Percentiles rank a stretch among this genome's conserved stretches.
Conservation (phyloP, 1,140 invertebrate genomes). For the Drosophila pallidifrons region DNA sequence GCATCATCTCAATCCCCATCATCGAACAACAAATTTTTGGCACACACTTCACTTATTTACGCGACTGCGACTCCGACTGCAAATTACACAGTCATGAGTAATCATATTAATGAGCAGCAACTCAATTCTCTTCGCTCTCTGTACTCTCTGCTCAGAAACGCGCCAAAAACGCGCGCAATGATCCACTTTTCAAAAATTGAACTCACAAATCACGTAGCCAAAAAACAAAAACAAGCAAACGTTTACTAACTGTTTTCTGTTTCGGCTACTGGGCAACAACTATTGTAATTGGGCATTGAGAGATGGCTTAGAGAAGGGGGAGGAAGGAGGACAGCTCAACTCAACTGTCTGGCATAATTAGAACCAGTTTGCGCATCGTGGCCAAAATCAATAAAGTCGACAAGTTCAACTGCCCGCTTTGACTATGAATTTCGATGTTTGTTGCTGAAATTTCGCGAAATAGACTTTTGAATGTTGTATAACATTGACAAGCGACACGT, state of each 20-base stretch:
- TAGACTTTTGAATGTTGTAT: constrained; percentile 50
- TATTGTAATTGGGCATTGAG: constrained; percentile 53
- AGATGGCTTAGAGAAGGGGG: not conserved
- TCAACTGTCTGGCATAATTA: constrained; percentile 64
- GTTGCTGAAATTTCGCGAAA: constrained; percentile 60
- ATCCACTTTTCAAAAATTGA: constrained; percentile 72
- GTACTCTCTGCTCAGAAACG: constrained; percentile 40
- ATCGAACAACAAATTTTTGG: constrained; percentile 40
- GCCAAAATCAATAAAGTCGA: constrained; percentile 38
- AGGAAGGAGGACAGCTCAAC: not conserved
- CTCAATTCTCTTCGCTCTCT: constrained; percentile 1
- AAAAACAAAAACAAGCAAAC: constrained; percentile 30
- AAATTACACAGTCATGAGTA: constrained; percentile 80
- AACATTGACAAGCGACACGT: constrained; percentile 66
- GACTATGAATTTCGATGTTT: constrained; percentile 41
- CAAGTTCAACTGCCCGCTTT: not conserved
- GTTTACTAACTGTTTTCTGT: constrained; percentile 75
- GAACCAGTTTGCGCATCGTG: constrained; percentile 68
- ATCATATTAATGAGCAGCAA: constrained; percentile 66
- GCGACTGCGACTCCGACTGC: constrained; percentile 2
- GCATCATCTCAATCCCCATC: constrained; percentile 54
- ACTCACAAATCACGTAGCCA: constrained; percentile 73
- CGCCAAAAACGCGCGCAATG: constrained; percentile 68
- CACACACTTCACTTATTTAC: constrained; percentile 58
- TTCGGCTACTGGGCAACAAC: constrained; percentile 37